Evolutionary conservation across 2,888 invertebrate species (phyloP), one percentile per base, ranked within the genome.

Genomic region (Cosmorhoe ocellata): DNA sequence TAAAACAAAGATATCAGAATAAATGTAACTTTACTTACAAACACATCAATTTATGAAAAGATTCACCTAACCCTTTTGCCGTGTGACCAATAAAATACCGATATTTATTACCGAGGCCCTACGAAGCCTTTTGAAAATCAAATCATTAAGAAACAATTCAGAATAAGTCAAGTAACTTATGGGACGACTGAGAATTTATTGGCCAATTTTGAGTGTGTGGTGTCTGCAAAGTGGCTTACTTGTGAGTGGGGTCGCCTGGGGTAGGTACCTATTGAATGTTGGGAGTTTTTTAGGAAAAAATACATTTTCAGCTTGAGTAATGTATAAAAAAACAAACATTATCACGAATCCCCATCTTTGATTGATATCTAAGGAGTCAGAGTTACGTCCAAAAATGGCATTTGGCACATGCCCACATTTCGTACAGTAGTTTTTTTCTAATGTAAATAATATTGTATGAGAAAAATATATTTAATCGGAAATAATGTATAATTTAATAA

Each of bases 131-230:
- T 43, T 18, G 10, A 36, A 47, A 42, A 52, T 48, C 36, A 41
- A 53, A 49, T 48, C 52, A 53, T 48, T 53, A 40, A 24, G 44
- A 41, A 44, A 53, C 44, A 48, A 40, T 47, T 46, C 42, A 2
- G 13, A 18, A 28, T 28, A 42, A 43, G 42, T 52, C 28, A 40
- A 39, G 44, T 37, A 27, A 53, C 47, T 52, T 52, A 53, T 40
- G 48, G 40, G 44, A 48, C 50, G 33, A 39, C 47, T 49, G 49
- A 13, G 30, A 28, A 41, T 51, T 40, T 42, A 56, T 52, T 38
- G 38, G 37, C 11, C 42, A 48, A 48, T 56, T 39, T 32, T 43
- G 39, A 36, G 38, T 46, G 31, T 47, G 51, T 40, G 43, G 38
- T 53, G 52, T 53, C 52, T 48, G 10, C 28, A 27, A 44, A 53